A percentile compares a stretch with the other conserved stretches of the same genome.
These are phyloP conservation scores for Leptinotarsa rubiginosa DNA, from an alignment of 2,888 invertebrate genomes.

Conservation along the genomic window DNA sequence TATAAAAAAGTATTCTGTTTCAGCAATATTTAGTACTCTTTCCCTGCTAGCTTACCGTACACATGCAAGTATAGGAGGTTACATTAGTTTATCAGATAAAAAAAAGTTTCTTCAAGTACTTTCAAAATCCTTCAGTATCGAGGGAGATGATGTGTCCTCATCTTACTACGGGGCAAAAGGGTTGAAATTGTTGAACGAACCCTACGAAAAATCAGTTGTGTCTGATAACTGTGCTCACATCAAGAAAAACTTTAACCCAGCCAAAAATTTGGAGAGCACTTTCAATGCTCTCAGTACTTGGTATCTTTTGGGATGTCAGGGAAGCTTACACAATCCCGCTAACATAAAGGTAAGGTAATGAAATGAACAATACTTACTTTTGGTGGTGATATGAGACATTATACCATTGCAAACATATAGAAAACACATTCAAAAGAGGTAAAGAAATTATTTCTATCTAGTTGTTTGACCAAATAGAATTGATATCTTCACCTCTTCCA, in stretches of 20 bases:
- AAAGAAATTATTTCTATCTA: too few relatives aligned
- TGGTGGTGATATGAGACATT: neutral
- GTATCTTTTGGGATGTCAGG: slow-evolving; percentile 57
- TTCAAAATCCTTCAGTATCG: slow-evolving; percentile 54
- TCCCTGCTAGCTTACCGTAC: slow-evolving; percentile 42
- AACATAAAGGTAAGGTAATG: slow-evolving; percentile 68
- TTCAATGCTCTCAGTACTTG: slow-evolving; percentile 59
- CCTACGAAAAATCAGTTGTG: slow-evolving; percentile 68
- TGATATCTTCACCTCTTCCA: too few relatives aligned
- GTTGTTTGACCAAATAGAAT: too few relatives aligned
- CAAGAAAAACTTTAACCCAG: slow-evolving; percentile 56
- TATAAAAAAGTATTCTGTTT: slow-evolving; percentile 32
- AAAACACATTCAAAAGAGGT: too few relatives aligned
- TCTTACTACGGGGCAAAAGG: slow-evolving; percentile 82
- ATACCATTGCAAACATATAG: too few relatives aligned
- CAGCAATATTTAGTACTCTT: slow-evolving; percentile 44
- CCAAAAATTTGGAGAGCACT: slow-evolving; percentile 53
- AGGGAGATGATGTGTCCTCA: slow-evolving; percentile 72
- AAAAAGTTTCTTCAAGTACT: slow-evolving; percentile 58
- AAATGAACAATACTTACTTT: neutral
- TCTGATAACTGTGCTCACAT: slow-evolving; percentile 67
- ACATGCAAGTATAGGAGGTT: slow-evolving; percentile 62
- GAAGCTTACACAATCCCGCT: slow-evolving; percentile 57
- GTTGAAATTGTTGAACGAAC: slow-evolving; percentile 74
- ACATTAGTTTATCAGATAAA: slow-evolving; percentile 58